These are phyloP conservation scores for Aporophyla nigra DNA, from an alignment of 2,888 invertebrate genomes.

Conservation along the genomic window DNA sequence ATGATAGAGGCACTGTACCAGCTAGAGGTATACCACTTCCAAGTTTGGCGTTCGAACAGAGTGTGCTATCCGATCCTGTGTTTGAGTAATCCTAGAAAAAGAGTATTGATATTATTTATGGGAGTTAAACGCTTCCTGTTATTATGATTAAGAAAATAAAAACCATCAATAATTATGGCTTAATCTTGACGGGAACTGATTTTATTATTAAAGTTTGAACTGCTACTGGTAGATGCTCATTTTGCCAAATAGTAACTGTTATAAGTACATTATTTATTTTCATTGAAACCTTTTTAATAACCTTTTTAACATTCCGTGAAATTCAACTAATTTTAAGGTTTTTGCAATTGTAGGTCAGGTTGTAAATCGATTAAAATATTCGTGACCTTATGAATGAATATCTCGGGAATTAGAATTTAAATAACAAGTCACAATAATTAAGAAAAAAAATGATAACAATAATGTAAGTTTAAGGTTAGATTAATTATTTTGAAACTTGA, in stretches of 20 bases:
- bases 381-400: background rate
- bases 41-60: conserved; percentile 87
- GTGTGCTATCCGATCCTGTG: conserved; percentile 91
- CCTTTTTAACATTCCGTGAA: no score
- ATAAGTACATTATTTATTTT: background rate
- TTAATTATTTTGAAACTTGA: background rate
- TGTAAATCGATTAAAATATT: no score
- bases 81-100: conserved; percentile 91
- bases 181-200: background rate
- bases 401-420: no score
- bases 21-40: conserved; percentile 94
- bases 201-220: background rate
- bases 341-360: no score
- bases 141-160: background rate
- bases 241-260: background rate
- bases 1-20: conserved; percentile 94
- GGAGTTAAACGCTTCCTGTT: conserved; percentile 6
- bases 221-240: background rate
- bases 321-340: no score
- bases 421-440: background rate
- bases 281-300: background rate
- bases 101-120: conserved; percentile 10
- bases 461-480: background rate
- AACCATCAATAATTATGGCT: background rate
- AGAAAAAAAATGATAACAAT: background rate